These are phyloP conservation scores for Diploptera punctata DNA, from an alignment of 2,888 invertebrate genomes.

Conservation along the genomic window DNA sequence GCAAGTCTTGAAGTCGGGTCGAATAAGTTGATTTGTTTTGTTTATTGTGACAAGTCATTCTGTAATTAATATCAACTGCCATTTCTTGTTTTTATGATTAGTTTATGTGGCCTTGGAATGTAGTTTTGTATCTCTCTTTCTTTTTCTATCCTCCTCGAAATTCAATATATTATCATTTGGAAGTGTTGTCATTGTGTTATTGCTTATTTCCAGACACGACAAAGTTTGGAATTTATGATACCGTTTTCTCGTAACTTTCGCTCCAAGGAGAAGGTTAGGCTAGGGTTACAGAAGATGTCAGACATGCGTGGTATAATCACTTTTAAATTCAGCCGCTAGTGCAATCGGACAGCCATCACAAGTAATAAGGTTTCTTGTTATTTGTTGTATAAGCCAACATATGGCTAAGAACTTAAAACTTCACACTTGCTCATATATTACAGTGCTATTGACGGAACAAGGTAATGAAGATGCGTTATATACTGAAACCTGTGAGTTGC, in stretches of 20 bases:
- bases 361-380: too few relatives aligned
- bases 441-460: too few relatives aligned
- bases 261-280: background rate
- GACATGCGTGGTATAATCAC: too few relatives aligned
- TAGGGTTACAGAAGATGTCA: background rate
- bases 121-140: background rate
- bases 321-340: too few relatives aligned
- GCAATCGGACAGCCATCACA: too few relatives aligned
- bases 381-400: too few relatives aligned
- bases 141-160: background rate
- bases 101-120: background rate
- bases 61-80: background rate
- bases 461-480: too few relatives aligned
- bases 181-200: background rate
- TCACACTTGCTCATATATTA: too few relatives aligned
- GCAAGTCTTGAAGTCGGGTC: too few relatives aligned
- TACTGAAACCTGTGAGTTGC: too few relatives aligned
- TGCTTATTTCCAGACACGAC: background rate
- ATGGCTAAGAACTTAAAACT: too few relatives aligned
- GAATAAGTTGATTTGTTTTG: background rate
- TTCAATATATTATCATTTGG: constrained; percentile 7
- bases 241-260: background rate
- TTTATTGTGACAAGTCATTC: background rate
- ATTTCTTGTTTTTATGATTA: background rate
- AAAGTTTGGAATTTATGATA: background rate